These are phyloP conservation scores for Ligdia adustata DNA, from an alignment of 2,888 invertebrate species.

Conservation along the genomic window DNA sequence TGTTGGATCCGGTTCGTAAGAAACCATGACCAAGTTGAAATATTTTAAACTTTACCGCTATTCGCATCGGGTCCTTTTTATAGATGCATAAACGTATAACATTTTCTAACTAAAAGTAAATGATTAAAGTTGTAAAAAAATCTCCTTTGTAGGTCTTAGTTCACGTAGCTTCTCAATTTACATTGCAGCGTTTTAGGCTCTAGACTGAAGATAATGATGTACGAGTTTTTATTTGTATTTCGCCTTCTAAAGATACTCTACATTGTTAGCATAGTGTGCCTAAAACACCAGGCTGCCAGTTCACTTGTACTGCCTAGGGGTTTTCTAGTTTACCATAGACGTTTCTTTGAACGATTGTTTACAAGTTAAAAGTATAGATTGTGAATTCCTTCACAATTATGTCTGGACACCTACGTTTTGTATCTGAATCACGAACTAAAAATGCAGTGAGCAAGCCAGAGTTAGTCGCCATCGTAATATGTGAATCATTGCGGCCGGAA, in stretches of 20 bases:
- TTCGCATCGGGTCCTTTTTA: conserved; percentile 11
- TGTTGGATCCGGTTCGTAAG: conserved; percentile 55
- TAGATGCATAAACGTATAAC: conserved; percentile 4
- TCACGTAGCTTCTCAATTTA: too few species aligned
- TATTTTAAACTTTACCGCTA: conserved; percentile 21
- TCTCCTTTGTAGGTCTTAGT: too few species aligned
- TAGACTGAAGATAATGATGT: too few species aligned
- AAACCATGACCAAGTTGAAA: conserved; percentile 12
- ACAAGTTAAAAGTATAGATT: conserved; percentile 60
- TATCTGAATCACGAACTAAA: conserved; percentile 78
- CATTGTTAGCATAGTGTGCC: too few species aligned
- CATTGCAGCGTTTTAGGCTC: too few species aligned
- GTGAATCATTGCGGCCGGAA: conserved; percentile 82
- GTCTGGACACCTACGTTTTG: conserved; percentile 64
- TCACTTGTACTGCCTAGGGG: too few species aligned
- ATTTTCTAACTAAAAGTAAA: too few species aligned
- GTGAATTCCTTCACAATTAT: conserved; percentile 53
- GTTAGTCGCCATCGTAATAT: conserved; percentile 63
- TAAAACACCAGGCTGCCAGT: too few species aligned
- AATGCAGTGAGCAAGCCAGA: conserved; percentile 79
- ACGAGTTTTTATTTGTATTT: too few species aligned
- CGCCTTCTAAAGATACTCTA: too few species aligned
- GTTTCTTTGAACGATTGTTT: conserved; percentile 27
- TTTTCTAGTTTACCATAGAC: too few species aligned
- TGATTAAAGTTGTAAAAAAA: too few species aligned